phyloP scores from a whole-genome alignment of 2,888 invertebrate genomes.

The Spicauda simplicius region DNA sequence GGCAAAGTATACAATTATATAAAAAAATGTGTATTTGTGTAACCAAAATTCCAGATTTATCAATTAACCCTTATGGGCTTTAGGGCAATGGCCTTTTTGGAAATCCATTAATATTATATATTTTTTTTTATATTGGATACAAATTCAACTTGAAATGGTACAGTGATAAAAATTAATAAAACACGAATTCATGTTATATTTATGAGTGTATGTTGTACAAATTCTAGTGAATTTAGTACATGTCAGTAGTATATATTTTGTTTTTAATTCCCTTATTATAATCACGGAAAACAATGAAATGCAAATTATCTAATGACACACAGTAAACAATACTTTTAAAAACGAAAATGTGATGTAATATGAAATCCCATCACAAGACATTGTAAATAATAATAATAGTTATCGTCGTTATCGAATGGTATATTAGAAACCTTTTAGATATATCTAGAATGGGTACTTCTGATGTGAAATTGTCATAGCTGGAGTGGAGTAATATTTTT shows the following conservation, averaged over 20 bases:
- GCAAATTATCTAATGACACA: not conserved
- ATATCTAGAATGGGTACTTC: constrained; percentile 27
- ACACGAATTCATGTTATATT: not conserved
- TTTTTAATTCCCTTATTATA: constrained; percentile 17
- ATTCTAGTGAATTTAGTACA: constrained; percentile 52
- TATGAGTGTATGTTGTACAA: constrained; percentile 26
- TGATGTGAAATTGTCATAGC: constrained; percentile 20
- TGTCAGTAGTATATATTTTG: constrained; percentile 16
- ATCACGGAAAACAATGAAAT: constrained; percentile 7
- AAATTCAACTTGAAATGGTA: not conserved
- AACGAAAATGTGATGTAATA: constrained; percentile 17
- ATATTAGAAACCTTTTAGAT: constrained; percentile 33
- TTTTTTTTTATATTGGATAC: not conserved
- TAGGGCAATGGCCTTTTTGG: constrained; percentile 15
- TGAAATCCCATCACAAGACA: constrained; percentile 34
- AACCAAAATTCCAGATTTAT: constrained; percentile 40
- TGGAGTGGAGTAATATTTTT: constrained; percentile 19
- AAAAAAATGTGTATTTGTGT: constrained; percentile 42
- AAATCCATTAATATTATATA: constrained; percentile 19
- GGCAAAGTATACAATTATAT: constrained; percentile 45
- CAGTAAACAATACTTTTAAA: constrained; percentile 3
- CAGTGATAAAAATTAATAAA: constrained; percentile 1
- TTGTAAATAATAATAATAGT: constrained; percentile 27
- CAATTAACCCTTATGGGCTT: constrained; percentile 4
- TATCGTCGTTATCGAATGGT: constrained; percentile 25